Conservation (phyloP, 2,113 vertebrate species). For the Pterophyllum scalare region DNA sequence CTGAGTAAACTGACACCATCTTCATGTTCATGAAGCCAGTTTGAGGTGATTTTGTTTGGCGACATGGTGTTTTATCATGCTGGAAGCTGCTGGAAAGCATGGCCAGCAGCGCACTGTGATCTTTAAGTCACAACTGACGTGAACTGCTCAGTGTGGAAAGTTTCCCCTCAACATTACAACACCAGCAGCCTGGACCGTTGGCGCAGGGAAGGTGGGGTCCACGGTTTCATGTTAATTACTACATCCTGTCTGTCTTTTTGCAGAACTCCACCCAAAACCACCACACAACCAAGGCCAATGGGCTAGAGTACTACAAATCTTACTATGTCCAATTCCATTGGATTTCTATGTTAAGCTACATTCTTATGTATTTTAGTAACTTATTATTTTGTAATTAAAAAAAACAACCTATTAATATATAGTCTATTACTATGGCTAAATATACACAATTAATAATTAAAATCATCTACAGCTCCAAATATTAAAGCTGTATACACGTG, state of each 20-base stretch:
- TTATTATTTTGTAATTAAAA: not conserved
- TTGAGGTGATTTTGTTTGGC: too few species aligned
- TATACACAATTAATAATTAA: not conserved
- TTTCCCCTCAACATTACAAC: not conserved
- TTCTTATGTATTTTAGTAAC: too few species aligned
- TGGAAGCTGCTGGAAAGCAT: not conserved
- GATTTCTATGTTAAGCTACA: too few species aligned
- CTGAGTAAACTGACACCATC: too few species aligned
- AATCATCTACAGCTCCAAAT: not conserved
- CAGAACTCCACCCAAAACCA: not conserved
- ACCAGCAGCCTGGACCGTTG: not conserved
- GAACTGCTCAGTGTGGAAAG: not conserved
- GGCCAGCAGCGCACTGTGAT: not conserved
- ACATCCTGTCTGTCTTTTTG: not conserved
- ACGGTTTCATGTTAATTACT: not conserved
- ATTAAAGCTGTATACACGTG: not conserved
- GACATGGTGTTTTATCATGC: not conserved
- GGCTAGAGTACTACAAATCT: not conserved
- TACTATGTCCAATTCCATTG: not conserved
- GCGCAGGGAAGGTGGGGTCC: not conserved
- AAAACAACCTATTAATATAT: not conserved
- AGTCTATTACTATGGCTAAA: too few species aligned
- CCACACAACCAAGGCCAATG: not conserved
- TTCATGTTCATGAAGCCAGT: too few species aligned
- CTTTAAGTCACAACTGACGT: not conserved